Evolutionary conservation across 1,140 invertebrate genomes (phyloP).

Genomic region (Pseudachorutes palmiensis): DNA sequence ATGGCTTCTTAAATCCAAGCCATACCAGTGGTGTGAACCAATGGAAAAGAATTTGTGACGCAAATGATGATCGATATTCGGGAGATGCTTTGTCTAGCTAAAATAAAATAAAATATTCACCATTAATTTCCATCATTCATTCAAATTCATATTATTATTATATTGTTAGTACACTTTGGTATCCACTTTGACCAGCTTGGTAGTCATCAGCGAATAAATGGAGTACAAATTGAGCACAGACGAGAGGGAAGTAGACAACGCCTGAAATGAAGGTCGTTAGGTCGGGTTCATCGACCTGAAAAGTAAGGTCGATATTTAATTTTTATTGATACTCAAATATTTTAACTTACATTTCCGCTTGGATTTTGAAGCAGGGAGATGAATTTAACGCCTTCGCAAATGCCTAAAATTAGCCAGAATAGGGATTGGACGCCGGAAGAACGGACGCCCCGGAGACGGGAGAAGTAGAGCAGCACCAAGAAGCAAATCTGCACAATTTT

Average conservation of each 20-base stretch:
- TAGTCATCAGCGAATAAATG: conserved; percentile 72
- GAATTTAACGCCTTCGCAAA: conserved; percentile 63
- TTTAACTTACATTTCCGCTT: neutral
- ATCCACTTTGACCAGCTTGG: conserved; percentile 49
- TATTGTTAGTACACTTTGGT: neutral
- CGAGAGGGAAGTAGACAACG: conserved; percentile 58
- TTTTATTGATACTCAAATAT: neutral
- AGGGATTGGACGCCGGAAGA: conserved; percentile 83
- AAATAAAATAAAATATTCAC: conserved; percentile 36
- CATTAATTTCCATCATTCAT: neutral
- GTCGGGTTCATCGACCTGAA: neutral
- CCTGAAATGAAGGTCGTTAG: neutral
- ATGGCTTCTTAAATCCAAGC: conserved; percentile 45
- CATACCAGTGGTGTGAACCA: conserved; percentile 82
- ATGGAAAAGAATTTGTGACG: conserved; percentile 74
- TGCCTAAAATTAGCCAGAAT: conserved; percentile 68
- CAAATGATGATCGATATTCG: conserved; percentile 72
- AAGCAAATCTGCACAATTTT: conserved; percentile 40
- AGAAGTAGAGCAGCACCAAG: conserved; percentile 56
- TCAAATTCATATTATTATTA: neutral
- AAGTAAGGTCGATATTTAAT: neutral
- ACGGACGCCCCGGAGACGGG: conserved; percentile 65
- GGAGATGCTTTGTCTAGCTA: conserved; percentile 71
- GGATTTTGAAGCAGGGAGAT: conserved; percentile 46
- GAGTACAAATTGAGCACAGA: conserved; percentile 62